A percentile compares a stretch with the other conserved stretches of the same genome.
These are phyloP conservation scores for Pseudorasbora parva DNA, from an alignment of 2,113 vertebrate species.

Conservation along the genomic window DNA sequence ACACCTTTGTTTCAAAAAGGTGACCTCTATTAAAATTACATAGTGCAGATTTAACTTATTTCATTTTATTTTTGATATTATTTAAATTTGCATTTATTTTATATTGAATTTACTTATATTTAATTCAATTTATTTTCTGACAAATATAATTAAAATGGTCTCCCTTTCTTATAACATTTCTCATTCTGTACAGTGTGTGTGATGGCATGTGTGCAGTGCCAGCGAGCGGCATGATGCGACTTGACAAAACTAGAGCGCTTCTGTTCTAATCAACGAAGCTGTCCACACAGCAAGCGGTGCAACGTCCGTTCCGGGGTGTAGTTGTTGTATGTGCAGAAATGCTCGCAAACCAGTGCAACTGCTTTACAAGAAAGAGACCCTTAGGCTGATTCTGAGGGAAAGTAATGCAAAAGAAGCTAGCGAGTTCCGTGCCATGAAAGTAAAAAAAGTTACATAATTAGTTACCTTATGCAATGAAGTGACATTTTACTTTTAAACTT, in stretches of 20 bases:
- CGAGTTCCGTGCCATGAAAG: not conserved
- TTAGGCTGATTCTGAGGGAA: not conserved
- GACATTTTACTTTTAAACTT: conserved; percentile 15
- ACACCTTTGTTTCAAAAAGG: too few relatives aligned
- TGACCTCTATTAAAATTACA: too few relatives aligned
- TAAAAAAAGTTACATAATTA: not conserved
- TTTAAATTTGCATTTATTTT: not conserved
- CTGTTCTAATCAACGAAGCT: not conserved
- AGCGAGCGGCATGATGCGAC: conserved; percentile 15
- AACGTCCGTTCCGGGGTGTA: not conserved
- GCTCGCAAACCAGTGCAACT: not conserved
- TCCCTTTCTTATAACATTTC: not conserved
- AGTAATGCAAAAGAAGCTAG: not conserved
- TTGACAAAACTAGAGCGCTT: conserved; percentile 26
- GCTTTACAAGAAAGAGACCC: not conserved
- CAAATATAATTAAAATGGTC: not conserved
- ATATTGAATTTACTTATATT: not conserved
- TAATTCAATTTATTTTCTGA: not conserved
- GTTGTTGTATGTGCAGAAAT: not conserved
- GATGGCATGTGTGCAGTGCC: not conserved
- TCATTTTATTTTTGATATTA: too few relatives aligned
- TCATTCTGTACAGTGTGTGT: not conserved
- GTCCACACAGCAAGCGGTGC: not conserved
- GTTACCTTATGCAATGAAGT: conserved; percentile 8
- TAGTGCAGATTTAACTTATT: too few relatives aligned